Percentiles rank a stretch among this genome's conserved stretches.
Evolutionary conservation across 2,797 vertebrate genomes (phyloP).

Genomic region (Sphaeramia orbicularis): DNA sequence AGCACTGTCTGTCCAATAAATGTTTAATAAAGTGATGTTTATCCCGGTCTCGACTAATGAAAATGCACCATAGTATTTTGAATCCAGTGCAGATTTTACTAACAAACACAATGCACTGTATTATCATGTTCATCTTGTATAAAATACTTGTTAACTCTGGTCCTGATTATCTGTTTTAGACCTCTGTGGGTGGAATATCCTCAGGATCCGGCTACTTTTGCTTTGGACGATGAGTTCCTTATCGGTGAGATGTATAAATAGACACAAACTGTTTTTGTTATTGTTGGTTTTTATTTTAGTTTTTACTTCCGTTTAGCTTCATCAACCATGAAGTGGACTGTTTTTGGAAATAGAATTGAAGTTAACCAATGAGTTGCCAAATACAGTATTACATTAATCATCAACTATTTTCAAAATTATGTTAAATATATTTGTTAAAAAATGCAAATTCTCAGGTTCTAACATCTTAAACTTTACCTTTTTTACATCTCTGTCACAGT

Average conservation of each 20-base stretch:
- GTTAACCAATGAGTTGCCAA: too few species aligned
- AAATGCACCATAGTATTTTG: not conserved
- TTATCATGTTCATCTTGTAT: not conserved
- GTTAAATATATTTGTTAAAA: too few species aligned
- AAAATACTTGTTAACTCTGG: not conserved
- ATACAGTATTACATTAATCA: too few species aligned
- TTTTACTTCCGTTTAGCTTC: not conserved
- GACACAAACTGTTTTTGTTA: not conserved
- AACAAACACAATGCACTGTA: not conserved
- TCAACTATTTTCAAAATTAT: too few species aligned
- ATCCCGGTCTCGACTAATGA: not conserved
- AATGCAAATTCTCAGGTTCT: too few species aligned
- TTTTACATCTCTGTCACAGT: too few species aligned
- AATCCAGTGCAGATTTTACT: not conserved
- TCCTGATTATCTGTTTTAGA: constrained; percentile 61
- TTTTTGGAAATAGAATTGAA: too few species aligned
- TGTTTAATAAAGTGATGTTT: not conserved
- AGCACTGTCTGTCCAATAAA: too few species aligned
- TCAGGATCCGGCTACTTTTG: constrained; percentile 82
- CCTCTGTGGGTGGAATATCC: constrained; percentile 88
- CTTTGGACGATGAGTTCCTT: constrained; percentile 84
- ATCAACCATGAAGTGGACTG: too few species aligned
- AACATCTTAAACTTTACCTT: too few species aligned
- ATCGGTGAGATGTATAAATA: constrained; percentile 73
- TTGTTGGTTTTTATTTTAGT: too few species aligned